Percentiles rank a stretch among this genome's conserved stretches.
Conservation (phyloP, 2,113 vertebrate species). For the Dicentrarchus labrax region DNA sequence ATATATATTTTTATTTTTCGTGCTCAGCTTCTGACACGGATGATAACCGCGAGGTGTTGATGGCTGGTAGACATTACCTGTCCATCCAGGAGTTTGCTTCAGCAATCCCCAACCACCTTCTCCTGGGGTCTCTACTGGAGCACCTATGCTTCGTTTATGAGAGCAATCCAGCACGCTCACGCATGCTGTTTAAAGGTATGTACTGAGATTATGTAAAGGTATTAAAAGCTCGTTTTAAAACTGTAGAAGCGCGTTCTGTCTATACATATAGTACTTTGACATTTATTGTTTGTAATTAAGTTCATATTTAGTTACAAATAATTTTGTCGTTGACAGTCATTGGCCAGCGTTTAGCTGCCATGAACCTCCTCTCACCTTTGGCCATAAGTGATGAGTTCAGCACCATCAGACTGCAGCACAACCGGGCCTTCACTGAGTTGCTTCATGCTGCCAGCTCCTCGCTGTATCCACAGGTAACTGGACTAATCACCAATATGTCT, state of each 20-base stretch:
- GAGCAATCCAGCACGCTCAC: conserved; percentile 87
- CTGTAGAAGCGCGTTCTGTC: neutral
- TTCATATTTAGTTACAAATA: neutral
- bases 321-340: conserved; percentile 84
- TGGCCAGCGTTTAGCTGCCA: conserved; percentile 91
- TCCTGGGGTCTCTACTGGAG: conserved; percentile 94
- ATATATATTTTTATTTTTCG: neutral
- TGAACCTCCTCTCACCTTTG: conserved; percentile 93
- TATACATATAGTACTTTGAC: no score
- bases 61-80: conserved; percentile 80
- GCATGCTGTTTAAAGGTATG: conserved; percentile 91
- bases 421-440: conserved; percentile 92
- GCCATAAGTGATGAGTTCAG: conserved; percentile 96
- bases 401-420: conserved; percentile 94
- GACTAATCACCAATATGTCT: neutral
- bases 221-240: neutral
- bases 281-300: neutral
- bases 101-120: conserved; percentile 93
- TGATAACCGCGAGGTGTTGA: conserved; percentile 83
- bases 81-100: conserved; percentile 89
- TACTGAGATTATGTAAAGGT: neutral
- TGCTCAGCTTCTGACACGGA: conserved; percentile 90
- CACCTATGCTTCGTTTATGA: conserved; percentile 95
- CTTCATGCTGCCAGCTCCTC: conserved; percentile 85
- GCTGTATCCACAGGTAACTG: conserved; percentile 80